Percentiles rank a stretch among this genome's conserved stretches.
These are phyloP conservation scores for Lerema accius DNA, from an alignment of 1,140 invertebrate genomes.

Conservation along the genomic window DNA sequence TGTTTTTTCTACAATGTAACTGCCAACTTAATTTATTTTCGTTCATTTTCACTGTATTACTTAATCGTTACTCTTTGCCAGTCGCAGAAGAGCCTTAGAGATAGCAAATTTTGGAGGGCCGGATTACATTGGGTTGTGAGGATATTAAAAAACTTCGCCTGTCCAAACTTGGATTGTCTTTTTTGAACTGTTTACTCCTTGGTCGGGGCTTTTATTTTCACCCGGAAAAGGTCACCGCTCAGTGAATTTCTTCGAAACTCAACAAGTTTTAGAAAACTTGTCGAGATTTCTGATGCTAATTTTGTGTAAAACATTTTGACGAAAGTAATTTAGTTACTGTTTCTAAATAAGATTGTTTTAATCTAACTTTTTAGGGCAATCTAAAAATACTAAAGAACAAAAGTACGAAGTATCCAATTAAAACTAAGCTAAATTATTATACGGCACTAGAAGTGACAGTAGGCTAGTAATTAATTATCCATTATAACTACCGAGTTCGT, in stretches of 20 bases:
- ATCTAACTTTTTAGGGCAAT: background rate
- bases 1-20: no score
- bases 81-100: conserved; percentile 32
- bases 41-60: no score
- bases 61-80: background rate
- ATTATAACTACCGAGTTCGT: no score
- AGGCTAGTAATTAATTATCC: no score
- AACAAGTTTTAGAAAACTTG: conserved; percentile 23
- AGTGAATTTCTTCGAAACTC: conserved; percentile 28
- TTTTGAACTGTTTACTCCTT: conserved; percentile 67
- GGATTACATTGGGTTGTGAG: conserved; percentile 70
- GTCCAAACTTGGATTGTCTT: conserved; percentile 76
- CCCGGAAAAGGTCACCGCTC: conserved; percentile 27
- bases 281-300: conserved; percentile 6
- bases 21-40: no score
- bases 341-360: background rate
- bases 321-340: background rate
- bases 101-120: conserved; percentile 64
- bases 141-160: conserved; percentile 78
- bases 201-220: conserved; percentile 53
- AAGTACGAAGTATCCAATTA: background rate
- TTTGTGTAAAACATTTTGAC: background rate
- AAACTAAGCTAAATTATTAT: no score
- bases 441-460: no score
- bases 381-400: background rate